Conservation (phyloP, 2,888 invertebrate genomes). For the Pterobdella sp. region DNA sequence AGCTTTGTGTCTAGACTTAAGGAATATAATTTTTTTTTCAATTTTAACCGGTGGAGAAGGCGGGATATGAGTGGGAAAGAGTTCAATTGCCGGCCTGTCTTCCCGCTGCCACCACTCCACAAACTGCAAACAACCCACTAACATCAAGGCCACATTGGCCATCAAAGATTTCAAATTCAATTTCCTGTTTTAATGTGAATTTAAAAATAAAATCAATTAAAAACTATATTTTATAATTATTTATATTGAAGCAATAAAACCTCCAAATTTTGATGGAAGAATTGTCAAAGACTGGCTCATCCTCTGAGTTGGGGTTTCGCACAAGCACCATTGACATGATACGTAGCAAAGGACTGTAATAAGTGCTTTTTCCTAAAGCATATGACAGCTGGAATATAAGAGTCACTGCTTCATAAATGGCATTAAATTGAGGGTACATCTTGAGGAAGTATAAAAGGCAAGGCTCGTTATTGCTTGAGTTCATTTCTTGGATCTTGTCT, state of each 20-base stretch:
- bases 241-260: no score
- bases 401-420: neutral
- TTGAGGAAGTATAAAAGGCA: neutral
- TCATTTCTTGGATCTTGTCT: neutral
- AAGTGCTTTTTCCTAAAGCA: neutral
- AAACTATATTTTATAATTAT: neutral
- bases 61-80: constrained; percentile 3
- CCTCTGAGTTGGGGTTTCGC: neutral
- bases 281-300: neutral
- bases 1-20: no score
- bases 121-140: neutral
- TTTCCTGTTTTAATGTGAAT: neutral
- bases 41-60: neutral
- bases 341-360: neutral
- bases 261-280: neutral
- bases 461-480: neutral
- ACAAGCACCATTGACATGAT: neutral
- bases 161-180: neutral
- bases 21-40: no score
- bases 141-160: neutral
- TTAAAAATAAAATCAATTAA: neutral
- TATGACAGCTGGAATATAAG: neutral
- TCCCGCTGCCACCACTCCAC: constrained; percentile 12
- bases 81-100: neutral
- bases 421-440: neutral